phyloP scores from a whole-genome alignment of 2,888 invertebrate species.

The Norana najaformis region DNA sequence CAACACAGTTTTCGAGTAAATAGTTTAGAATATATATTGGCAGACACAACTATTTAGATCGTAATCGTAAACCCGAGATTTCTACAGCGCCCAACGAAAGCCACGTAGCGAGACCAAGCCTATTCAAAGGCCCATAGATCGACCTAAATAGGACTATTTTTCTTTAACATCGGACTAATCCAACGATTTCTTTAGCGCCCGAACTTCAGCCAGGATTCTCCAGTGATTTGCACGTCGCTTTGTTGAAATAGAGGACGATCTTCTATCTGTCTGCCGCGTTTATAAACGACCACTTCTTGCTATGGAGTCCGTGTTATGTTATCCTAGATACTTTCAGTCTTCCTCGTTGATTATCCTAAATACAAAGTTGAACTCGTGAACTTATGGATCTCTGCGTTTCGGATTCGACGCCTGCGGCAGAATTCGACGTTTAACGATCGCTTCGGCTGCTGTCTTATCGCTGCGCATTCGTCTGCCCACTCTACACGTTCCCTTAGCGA shows the following conservation, averaged over 20 bases:
- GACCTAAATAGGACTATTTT: too few relatives aligned
- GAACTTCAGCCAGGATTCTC: background rate
- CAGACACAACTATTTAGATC: too few relatives aligned
- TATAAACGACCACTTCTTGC: background rate
- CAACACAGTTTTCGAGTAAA: background rate
- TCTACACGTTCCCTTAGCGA: background rate
- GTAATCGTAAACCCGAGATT: too few relatives aligned
- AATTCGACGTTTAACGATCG: background rate
- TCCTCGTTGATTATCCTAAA: background rate
- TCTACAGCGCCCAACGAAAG: too few relatives aligned
- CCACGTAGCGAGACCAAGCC: too few relatives aligned
- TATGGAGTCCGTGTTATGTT: background rate
- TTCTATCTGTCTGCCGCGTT: too few relatives aligned
- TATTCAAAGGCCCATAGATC: too few relatives aligned
- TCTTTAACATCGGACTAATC: too few relatives aligned
- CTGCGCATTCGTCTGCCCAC: background rate
- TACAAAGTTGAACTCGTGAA: background rate
- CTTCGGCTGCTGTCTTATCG: background rate
- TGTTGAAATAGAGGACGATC: background rate
- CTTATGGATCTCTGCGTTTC: background rate
- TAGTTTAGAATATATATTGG: background rate
- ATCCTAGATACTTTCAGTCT: background rate
- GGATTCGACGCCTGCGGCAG: background rate
- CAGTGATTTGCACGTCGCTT: background rate
- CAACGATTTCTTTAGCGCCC: background rate